Conservation (phyloP, 2,797 vertebrate species). For the Atherinosoma microstoma region DNA sequence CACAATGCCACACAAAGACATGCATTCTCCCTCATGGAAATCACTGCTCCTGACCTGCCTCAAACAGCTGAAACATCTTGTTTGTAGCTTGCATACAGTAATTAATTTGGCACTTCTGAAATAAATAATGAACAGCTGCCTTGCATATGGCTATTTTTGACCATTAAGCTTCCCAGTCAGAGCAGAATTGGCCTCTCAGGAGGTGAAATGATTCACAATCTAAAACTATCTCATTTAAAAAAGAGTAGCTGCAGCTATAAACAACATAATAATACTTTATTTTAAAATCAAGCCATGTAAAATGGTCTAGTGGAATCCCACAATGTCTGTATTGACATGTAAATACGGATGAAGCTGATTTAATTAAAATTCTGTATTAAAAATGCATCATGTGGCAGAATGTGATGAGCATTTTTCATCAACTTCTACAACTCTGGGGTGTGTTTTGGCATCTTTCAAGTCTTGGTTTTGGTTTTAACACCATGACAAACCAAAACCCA, state of each 20-base stretch:
- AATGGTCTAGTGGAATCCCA: not conserved
- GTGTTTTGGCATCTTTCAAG: slow-evolving; percentile 5
- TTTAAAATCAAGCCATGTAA: not conserved
- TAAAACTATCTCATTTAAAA: not conserved
- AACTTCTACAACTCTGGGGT: not conserved
- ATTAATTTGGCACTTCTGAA: not conserved
- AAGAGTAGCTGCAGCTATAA: not conserved
- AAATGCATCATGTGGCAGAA: not conserved
- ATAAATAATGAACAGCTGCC: not conserved
- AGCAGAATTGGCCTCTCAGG: not conserved
- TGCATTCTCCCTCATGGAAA: not conserved
- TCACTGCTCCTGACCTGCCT: not conserved
- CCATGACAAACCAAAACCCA: not conserved
- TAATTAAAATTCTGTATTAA: not conserved
- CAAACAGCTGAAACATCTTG: not conserved
- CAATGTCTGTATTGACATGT: not conserved
- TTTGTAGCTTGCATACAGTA: not conserved
- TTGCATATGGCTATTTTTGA: not conserved
- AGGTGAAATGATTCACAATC: not conserved
- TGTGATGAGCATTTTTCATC: not conserved
- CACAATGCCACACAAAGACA: not conserved
- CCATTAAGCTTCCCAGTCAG: not conserved
- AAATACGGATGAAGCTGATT: not conserved
- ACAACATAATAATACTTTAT: not conserved
- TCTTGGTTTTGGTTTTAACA: slow-evolving; percentile 7